Base-by-base conservation (phyloP, 64 coral and sea anemone species). In the Dendrophyllia cribrosa region DNA sequence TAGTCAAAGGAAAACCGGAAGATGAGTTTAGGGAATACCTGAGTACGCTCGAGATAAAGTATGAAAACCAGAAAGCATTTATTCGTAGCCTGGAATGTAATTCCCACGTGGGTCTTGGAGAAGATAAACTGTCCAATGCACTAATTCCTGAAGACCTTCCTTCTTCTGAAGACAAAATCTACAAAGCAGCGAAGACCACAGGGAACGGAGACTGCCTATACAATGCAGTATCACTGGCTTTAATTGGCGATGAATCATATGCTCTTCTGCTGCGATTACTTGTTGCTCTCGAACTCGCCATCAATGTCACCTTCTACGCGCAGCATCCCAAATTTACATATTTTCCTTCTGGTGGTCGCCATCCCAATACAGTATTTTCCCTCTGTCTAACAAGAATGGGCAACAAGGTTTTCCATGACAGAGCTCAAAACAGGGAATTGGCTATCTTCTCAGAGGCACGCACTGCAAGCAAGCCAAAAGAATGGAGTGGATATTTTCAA, bases 241-340 rank as follows among this genome's bases (percentile, higher is more conserved):
- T n/a, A n/a, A n/a, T n/a, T n/a, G n/a, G n/a, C n/a, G n/a, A n/a
- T n/a, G n/a, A n/a, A n/a, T n/a, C n/a, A n/a, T n/a, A n/a, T n/a
- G n/a, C n/a, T n/a, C n/a, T n/a, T n/a, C n/a, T n/a, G n/a, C n/a
- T n/a, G n/a, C n/a, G n/a, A n/a, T n/a, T n/a, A n/a, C 77, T 80
- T 80, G 58, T 80, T 80, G 53, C 77, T 0, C 55, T 80, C 75
- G 46, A 58, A 16, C 70, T 75, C 25, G 12, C 20, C 43, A 4
- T 75, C 55, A 75, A 75, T 59, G 43, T 62, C 10, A 20, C 5
- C 51, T 75, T 75, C 50, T 88, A 88, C 45, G 50, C 4, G 5
- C 16, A 88, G 1, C 86, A 75, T 75, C 86, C 70, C 0, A 58
- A 75, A 60, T 88, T 88, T 14, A 58, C 69, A 9, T 71, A 88